Evolutionary conservation across 1,140 invertebrate genomes (phyloP).

Genomic region (Polypedilum pembai): DNA sequence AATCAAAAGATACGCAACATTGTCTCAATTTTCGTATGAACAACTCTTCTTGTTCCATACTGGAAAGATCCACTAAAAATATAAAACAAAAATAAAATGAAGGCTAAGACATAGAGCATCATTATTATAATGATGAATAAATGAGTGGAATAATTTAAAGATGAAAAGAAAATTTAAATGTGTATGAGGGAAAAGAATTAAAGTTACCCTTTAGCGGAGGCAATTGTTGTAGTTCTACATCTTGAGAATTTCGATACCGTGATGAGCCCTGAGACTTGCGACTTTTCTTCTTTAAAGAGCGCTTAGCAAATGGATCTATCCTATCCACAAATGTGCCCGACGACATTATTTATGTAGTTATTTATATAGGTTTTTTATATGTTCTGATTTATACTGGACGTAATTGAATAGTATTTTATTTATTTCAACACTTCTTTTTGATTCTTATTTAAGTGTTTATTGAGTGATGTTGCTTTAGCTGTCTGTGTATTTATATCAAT

Average conservation of each 20-base stretch:
- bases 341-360: conserved; percentile 52
- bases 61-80: conserved; percentile 48
- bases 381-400: conserved; percentile 9
- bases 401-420: background rate
- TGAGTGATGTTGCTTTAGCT: background rate
- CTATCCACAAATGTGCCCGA: conserved; percentile 83
- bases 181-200: too few relatives aligned
- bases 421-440: background rate
- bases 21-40: conserved; percentile 97
- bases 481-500: background rate
- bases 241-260: conserved; percentile 78
- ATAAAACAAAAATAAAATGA: conserved; percentile 2
- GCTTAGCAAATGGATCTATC: conserved; percentile 89
- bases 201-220: conserved; percentile 76
- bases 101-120: background rate
- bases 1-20: conserved; percentile 98
- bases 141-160: too few relatives aligned
- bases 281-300: conserved; percentile 85
- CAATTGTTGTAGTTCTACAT: conserved; percentile 79
- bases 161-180: too few relatives aligned
- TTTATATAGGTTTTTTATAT: conserved; percentile 4
- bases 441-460: background rate
- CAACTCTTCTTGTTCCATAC: conserved; percentile 90
- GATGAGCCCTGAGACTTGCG: conserved; percentile 89
- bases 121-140: background rate